Evolutionary conservation across 2,888 invertebrate species (phyloP).

Genomic region (Theretra japonica): DNA sequence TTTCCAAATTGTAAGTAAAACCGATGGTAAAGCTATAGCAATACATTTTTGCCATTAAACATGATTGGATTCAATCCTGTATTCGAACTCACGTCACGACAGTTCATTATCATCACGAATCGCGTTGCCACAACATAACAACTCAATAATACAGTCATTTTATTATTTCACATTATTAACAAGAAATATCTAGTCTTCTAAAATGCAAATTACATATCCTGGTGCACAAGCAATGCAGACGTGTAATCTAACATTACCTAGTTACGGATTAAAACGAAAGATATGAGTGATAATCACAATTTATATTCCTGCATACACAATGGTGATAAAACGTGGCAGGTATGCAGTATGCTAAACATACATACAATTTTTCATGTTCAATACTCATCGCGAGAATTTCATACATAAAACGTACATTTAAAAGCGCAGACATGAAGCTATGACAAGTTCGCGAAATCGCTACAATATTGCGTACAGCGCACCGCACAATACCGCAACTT

Average conservation of each 20-base stretch:
- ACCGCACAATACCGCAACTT: constrained; percentile 13
- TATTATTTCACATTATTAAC: constrained; percentile 1
- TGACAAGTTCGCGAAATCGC: not conserved
- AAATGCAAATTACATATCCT: constrained; percentile 21
- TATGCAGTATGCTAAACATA: constrained; percentile 20
- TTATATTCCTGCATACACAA: constrained; percentile 18
- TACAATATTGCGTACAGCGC: constrained; percentile 10
- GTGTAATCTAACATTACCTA: not conserved
- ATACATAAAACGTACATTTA: constrained; percentile 6
- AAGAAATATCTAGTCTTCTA: not conserved
- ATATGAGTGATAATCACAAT: constrained; percentile 27
- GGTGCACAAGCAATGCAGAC: not conserved
- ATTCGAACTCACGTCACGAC: not conserved
- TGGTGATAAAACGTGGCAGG: constrained; percentile 11
- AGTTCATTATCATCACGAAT: not conserved
- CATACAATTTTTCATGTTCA: not conserved
- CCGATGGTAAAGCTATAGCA: no score
- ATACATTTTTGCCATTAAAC: no score
- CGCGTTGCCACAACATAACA: not conserved
- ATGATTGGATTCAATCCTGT: no score
- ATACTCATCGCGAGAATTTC: constrained; percentile 4
- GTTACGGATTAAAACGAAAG: not conserved
- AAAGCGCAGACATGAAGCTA: not conserved
- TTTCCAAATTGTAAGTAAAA: no score
- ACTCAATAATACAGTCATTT: not conserved